Evolutionary conservation across 2,888 invertebrate genomes (phyloP).

Genomic region (Acleris emargana): DNA sequence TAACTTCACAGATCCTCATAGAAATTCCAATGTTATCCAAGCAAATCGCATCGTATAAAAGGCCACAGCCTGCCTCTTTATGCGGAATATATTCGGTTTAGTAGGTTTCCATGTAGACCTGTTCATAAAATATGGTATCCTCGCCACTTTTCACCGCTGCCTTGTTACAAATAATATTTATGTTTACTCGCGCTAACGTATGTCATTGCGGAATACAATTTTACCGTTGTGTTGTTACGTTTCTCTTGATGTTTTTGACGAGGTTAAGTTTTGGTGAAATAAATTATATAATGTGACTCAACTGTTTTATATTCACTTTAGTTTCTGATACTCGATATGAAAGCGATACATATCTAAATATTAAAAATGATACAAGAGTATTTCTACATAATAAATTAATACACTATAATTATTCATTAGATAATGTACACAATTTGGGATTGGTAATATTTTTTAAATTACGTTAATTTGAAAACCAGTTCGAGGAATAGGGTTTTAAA

Average conservation of each 20-base stretch:
- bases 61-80: constrained; percentile 50
- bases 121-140: constrained; percentile 69
- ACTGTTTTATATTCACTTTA: too few species aligned
- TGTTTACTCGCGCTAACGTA: constrained; percentile 44
- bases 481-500: too few species aligned
- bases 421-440: too few species aligned
- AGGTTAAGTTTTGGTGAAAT: not conserved
- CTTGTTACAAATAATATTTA: constrained; percentile 50
- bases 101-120: constrained; percentile 70
- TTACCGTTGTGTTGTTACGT: not conserved
- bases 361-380: too few species aligned
- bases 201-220: constrained; percentile 22
- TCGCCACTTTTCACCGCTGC: constrained; percentile 44
- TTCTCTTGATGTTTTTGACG: not conserved
- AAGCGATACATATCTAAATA: too few species aligned
- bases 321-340: too few species aligned
- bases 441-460: too few species aligned
- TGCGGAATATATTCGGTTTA: constrained; percentile 71
- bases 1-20: too few species aligned
- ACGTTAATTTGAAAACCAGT: too few species aligned
- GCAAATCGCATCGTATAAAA: constrained; percentile 48
- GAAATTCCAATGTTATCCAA: not conserved
- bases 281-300: too few species aligned
- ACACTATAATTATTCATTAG: too few species aligned
- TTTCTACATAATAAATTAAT: too few species aligned